A percentile compares a stretch with the other conserved stretches of the same genome.
Conservation (phyloP, 2,113 vertebrate genomes). For the Cacatua alba region DNA sequence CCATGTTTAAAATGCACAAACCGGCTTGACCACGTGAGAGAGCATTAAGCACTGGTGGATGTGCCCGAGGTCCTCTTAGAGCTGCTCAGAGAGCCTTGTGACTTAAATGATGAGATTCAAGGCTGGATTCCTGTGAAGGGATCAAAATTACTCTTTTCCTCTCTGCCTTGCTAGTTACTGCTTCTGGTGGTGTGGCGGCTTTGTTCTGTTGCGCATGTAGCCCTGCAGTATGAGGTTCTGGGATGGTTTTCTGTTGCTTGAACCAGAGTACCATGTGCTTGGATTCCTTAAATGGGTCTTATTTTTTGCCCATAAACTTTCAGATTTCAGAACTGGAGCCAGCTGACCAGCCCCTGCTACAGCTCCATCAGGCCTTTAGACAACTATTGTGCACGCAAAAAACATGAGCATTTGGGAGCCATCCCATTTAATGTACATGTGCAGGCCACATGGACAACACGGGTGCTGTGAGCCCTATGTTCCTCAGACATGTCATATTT, state of each 20-base stretch:
- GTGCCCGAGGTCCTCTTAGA: not conserved
- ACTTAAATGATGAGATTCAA: not conserved
- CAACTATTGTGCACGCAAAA: not conserved
- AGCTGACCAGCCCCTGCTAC: not conserved
- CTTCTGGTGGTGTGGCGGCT: not conserved
- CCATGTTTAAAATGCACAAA: not conserved
- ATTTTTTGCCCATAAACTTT: not conserved
- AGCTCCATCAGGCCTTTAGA: not conserved
- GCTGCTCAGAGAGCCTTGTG: not conserved
- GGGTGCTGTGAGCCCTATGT: not conserved
- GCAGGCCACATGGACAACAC: not conserved
- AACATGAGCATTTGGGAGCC: not conserved
- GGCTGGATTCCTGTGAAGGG: not conserved
- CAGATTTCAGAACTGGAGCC: not conserved
- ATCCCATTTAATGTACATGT: not conserved
- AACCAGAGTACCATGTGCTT: not conserved
- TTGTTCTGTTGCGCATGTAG: not conserved
- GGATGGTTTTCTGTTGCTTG: not conserved
- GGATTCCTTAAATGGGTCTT: not conserved
- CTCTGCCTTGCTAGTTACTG: not conserved
- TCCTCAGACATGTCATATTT: not conserved
- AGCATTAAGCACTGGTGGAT: not conserved
- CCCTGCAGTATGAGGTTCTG: not conserved
- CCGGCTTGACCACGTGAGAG: not conserved
- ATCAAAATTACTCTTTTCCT: not conserved